Evolutionary conservation across 2,888 invertebrate genomes (phyloP).

Genomic region (Hesperia comma): DNA sequence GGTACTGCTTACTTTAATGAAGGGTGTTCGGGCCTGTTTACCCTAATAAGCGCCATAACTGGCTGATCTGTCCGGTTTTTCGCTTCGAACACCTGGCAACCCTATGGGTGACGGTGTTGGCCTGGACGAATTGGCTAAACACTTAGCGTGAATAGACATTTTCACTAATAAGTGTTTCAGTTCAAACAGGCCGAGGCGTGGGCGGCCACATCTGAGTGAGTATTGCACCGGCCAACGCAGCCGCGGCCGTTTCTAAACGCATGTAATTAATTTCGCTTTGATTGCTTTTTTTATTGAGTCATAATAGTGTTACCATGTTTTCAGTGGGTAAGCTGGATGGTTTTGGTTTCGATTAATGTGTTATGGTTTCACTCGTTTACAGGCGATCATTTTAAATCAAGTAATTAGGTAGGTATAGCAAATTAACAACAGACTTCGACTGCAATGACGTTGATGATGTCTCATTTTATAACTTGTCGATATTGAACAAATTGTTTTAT

Average conservation of each 20-base stretch:
- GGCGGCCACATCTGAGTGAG: slow-evolving; percentile 26
- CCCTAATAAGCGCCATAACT: too few relatives aligned
- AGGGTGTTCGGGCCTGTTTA: too few relatives aligned
- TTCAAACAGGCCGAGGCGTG: slow-evolving; percentile 4
- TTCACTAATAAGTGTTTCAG: slow-evolving; percentile 26
- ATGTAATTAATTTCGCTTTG: slow-evolving; percentile 40
- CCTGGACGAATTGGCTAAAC: background rate
- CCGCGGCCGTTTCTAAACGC: slow-evolving; percentile 31
- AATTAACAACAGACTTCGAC: too few relatives aligned
- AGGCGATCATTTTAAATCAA: too few relatives aligned
- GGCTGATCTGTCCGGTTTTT: too few relatives aligned
- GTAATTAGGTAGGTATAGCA: too few relatives aligned
- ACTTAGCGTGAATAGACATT: slow-evolving; percentile 21
- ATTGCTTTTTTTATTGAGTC: slow-evolving; percentile 34
- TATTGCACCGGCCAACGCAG: slow-evolving; percentile 32
- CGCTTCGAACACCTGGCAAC: too few relatives aligned
- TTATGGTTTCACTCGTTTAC: too few relatives aligned
- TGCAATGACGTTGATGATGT: too few relatives aligned
- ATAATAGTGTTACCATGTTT: slow-evolving; percentile 1
- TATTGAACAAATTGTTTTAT: too few relatives aligned
- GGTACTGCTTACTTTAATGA: too few relatives aligned
- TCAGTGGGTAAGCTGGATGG: background rate
- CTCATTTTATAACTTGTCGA: too few relatives aligned
- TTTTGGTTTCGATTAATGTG: background rate
- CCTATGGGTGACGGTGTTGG: slow-evolving; percentile 2